These are phyloP conservation scores for Elmis aenea DNA, from an alignment of 2,888 invertebrate species.

Conservation along the genomic window DNA sequence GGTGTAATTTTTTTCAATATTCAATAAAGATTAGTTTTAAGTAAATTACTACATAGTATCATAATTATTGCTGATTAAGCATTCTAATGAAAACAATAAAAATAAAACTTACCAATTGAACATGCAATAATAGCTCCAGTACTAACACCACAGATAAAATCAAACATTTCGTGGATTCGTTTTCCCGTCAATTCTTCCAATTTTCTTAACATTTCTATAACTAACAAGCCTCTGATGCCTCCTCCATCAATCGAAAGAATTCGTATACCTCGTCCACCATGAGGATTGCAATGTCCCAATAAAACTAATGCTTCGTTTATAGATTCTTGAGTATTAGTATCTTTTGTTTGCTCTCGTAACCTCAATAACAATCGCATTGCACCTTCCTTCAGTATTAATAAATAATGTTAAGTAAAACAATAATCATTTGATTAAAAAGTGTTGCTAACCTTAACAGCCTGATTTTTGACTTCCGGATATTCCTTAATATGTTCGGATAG, in stretches of 20 bases:
- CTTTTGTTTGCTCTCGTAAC: conserved; percentile 46
- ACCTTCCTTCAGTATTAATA: conserved; percentile 53
- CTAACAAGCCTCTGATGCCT: conserved; percentile 81
- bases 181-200: conserved; percentile 68
- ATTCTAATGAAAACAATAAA: conserved; percentile 1
- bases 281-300: conserved; percentile 65
- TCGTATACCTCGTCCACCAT: conserved; percentile 68
- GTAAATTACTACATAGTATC: no score
- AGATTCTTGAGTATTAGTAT: conserved; percentile 42
- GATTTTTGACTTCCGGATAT: conserved; percentile 67
- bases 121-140: conserved; percentile 78
- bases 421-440: conserved; percentile 4
- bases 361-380: conserved; percentile 61
- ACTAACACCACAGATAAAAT: conserved; percentile 80
- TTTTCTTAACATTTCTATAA: conserved; percentile 74
- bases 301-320: conserved; percentile 57
- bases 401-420: not conserved
- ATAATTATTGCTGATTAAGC: no score
- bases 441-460: conserved; percentile 69
- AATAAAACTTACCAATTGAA: conserved; percentile 55
- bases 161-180: conserved; percentile 73
- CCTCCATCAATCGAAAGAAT: conserved; percentile 87
- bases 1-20: no score
- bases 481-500: conserved; percentile 67
- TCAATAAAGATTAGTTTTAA: no score